phyloP scores from a whole-genome alignment of 2,797 vertebrate genomes.

The Amphiprion clarkii region DNA sequence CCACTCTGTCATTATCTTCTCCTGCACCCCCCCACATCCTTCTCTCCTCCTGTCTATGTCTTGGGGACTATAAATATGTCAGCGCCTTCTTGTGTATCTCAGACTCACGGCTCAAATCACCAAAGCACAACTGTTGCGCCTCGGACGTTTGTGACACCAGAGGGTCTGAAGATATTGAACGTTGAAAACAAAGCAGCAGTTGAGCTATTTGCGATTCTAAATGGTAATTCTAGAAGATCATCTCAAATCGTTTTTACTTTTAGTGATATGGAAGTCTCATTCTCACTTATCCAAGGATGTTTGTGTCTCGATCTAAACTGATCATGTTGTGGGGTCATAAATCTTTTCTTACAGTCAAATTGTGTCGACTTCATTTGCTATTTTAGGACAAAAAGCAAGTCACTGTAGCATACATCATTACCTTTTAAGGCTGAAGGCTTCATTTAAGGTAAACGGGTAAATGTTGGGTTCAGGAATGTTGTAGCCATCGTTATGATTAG shows the following conservation, averaged over 20 bases:
- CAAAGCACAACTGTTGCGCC: constrained; percentile 14
- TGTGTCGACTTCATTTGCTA: no score
- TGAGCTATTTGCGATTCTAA: background rate
- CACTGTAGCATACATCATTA: background rate
- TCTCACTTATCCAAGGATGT: background rate
- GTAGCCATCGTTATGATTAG: background rate
- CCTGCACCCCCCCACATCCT: background rate
- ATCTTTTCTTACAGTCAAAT: no score
- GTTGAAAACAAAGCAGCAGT: background rate
- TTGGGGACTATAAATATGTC: constrained; percentile 61
- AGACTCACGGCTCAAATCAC: background rate
- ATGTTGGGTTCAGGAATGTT: background rate
- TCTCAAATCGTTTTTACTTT: background rate
- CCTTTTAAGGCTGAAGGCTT: background rate
- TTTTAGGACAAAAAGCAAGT: no score
- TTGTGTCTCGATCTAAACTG: background rate
- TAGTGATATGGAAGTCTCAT: background rate
- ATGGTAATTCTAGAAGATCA: no score
- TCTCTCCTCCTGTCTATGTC: constrained; percentile 27
- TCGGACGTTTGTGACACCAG: background rate
- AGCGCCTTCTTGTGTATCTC: constrained; percentile 44
- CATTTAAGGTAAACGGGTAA: background rate
- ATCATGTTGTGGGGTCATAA: background rate
- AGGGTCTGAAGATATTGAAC: background rate
- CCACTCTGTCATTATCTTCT: constrained; percentile 62